Evolutionary conservation across 2,888 invertebrate genomes (phyloP), one percentile per base, ranked within the genome.

Genomic region (Caenorhabditis imperialis): DNA sequence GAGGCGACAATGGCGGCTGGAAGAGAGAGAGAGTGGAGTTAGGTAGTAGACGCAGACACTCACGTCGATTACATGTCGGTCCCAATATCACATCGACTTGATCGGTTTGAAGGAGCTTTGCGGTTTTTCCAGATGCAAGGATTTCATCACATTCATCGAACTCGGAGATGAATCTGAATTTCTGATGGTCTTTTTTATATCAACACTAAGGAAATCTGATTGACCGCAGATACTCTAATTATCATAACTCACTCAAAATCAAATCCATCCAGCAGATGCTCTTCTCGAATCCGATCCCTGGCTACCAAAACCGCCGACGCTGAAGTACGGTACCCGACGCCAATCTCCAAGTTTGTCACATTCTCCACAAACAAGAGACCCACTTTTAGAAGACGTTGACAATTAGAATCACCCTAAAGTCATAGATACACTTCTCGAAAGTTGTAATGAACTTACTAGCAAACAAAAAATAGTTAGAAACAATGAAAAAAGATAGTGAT

Each of bases 11-110:
- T 20, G 14, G 74, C 81, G 18, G 81, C 81, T 81, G 65, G 37
- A 73, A 65, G 53, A 44, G 12, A n/a, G n/a, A n/a, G n/a, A n/a
- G n/a, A n/a, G n/a, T n/a, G n/a, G n/a, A 22, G 16, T 22, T n/a
- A 10, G 4, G 38, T 23, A 12, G 20, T 8, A 14, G 30, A n/a
- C 14, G 30, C 18, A 14, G 40, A 38, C 4, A 14, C 16, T 18
- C 18, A 47, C 70, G 63, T 47, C 57, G 37, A 35, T 67, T 69
- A 30, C 74, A 74, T n/a, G 77, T 77, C 0, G 81, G 81, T 23
- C 81, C 81, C 47, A 81, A 72, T 12, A 81, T 75, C 1, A 71
- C 70, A 55, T 77, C 77, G 14, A 78, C 78, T 25, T 72, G 72
- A 7, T 73, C 23, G 18, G 60, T 38, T 6, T 25, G 16, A 7